phyloP scores from a whole-genome alignment of 2,797 vertebrate genomes.

The Parauchenoglanis ngamensis region DNA sequence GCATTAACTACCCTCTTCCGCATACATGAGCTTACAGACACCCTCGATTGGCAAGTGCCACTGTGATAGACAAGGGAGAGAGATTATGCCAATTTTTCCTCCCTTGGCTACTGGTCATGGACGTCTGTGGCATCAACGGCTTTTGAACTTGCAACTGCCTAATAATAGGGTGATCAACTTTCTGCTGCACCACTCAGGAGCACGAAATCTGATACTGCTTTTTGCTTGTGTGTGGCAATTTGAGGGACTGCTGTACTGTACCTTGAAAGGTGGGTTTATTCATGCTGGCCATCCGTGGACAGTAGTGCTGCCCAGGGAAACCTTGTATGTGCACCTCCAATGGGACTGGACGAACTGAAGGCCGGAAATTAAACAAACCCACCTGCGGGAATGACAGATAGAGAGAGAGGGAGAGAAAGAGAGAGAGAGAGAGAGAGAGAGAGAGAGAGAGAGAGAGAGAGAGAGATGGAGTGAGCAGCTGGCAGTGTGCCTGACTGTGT shows the following conservation, averaged over 20 bases:
- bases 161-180: neutral
- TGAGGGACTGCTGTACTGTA: constrained; percentile 58
- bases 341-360: constrained; percentile 93
- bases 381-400: constrained; percentile 75
- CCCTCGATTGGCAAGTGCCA: neutral
- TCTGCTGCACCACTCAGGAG: neutral
- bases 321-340: constrained; percentile 97
- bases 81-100: neutral
- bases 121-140: neutral
- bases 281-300: constrained; percentile 98
- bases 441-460: constrained; percentile 19
- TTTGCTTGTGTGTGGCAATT: too few relatives aligned
- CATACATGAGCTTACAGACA: neutral
- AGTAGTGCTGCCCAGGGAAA: constrained; percentile 97
- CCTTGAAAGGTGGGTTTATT: constrained; percentile 98
- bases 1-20: neutral
- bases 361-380: constrained; percentile 97
- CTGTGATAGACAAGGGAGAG: neutral
- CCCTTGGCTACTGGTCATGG: neutral
- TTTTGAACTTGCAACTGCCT: neutral
- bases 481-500: constrained; percentile 58
- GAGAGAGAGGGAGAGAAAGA: constrained; percentile 32
- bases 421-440: constrained; percentile 31
- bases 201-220: neutral
- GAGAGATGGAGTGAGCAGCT: constrained; percentile 66